Evolutionary conservation across 1,140 invertebrate genomes (phyloP).

Genomic region (Tetramorium alpestre): DNA sequence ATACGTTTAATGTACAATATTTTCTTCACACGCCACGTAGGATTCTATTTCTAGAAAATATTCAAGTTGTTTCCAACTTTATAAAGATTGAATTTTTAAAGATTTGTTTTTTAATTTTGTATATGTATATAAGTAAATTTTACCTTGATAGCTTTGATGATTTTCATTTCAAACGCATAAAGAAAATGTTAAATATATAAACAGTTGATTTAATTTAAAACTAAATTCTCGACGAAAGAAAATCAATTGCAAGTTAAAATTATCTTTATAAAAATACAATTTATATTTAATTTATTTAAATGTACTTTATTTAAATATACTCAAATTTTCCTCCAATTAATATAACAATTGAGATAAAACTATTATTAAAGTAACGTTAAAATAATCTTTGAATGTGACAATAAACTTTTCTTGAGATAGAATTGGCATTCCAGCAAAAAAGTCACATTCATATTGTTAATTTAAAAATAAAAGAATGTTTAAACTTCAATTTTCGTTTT

Average conservation of each 20-base stretch:
- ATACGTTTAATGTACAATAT: background rate
- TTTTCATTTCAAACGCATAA: background rate
- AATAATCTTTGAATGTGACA: background rate
- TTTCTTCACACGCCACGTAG: background rate
- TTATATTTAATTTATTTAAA: background rate
- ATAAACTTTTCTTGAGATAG: background rate
- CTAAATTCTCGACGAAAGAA: background rate
- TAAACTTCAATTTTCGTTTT: background rate
- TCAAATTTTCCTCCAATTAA: background rate
- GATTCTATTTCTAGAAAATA: slow-evolving; percentile 2
- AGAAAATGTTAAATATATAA: background rate
- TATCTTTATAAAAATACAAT: background rate
- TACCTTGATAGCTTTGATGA: background rate
- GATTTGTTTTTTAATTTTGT: background rate
- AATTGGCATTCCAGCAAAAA: background rate
- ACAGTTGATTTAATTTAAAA: background rate
- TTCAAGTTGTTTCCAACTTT: background rate
- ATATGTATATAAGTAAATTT: background rate
- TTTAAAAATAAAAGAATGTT: background rate
- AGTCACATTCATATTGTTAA: background rate
- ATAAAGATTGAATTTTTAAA: background rate
- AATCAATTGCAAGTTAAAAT: background rate
- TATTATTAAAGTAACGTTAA: background rate
- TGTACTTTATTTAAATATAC: background rate
- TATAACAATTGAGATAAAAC: background rate